A percentile compares a stretch with the other conserved stretches of the same genome.
These are phyloP conservation scores for Myotis planiceps DNA, from an alignment of 2,797 vertebrate species.

Conservation along the genomic window DNA sequence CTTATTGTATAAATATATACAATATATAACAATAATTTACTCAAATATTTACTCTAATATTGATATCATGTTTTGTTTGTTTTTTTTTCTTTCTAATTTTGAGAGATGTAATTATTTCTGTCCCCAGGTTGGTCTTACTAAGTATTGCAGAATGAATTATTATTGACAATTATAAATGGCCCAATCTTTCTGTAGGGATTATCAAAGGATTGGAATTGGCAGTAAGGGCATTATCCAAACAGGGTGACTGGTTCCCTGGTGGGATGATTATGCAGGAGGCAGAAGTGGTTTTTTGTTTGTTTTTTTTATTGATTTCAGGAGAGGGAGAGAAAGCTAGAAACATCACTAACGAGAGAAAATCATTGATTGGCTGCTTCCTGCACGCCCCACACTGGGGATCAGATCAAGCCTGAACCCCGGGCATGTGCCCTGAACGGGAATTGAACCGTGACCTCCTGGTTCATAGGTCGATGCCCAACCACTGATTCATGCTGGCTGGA, in stretches of 20 bases:
- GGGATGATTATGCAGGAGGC: too few relatives aligned
- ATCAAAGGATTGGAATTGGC: background rate
- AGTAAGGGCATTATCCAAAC: background rate
- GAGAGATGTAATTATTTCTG: background rate
- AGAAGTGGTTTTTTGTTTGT: too few relatives aligned
- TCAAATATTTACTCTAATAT: background rate
- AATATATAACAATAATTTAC: background rate
- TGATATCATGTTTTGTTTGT: background rate
- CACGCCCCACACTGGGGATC: too few relatives aligned
- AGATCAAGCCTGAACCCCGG: too few relatives aligned
- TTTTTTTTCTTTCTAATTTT: background rate
- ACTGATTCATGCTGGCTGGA: too few relatives aligned
- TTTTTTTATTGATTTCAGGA: too few relatives aligned
- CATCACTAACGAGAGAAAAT: too few relatives aligned
- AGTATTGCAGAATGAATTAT: background rate
- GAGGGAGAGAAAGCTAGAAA: too few relatives aligned
- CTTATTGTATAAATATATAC: background rate
- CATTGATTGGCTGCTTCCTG: too few relatives aligned
- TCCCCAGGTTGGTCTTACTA: background rate
- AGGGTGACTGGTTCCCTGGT: background rate
- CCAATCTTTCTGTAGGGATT: background rate
- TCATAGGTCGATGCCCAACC: too few relatives aligned
- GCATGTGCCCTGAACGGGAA: too few relatives aligned
- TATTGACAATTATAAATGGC: background rate
- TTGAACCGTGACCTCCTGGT: too few relatives aligned